Percentiles rank a stretch among this genome's conserved stretches.
These are phyloP conservation scores for Troglohyphantes excavatus DNA, from an alignment of 2,888 invertebrate genomes.

Conservation along the genomic window DNA sequence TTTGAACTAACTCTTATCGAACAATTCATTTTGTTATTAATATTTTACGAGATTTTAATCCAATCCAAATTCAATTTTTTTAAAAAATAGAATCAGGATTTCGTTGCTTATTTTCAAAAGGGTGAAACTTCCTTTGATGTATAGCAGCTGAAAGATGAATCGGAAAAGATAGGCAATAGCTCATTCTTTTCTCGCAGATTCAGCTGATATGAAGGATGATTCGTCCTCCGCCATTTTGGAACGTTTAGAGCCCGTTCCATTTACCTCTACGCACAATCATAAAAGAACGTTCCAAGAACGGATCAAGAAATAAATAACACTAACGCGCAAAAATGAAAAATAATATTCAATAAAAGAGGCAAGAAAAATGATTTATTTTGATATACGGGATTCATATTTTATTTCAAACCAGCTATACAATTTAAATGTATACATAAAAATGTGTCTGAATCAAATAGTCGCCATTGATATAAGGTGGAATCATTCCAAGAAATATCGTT, in stretches of 20 bases:
- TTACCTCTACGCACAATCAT: conserved; percentile 14
- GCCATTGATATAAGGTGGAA: conserved; percentile 54
- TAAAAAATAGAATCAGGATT: too few relatives aligned
- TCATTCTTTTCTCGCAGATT: conserved; percentile 16
- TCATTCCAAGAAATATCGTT: conserved; percentile 40
- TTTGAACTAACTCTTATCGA: too few relatives aligned
- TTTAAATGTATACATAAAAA: background rate
- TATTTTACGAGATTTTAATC: too few relatives aligned
- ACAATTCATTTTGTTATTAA: too few relatives aligned
- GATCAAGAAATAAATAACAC: conserved; percentile 4
- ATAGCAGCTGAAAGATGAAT: background rate
- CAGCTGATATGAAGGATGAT: conserved; percentile 26
- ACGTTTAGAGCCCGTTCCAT: conserved; percentile 26
- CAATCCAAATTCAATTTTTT: too few relatives aligned
- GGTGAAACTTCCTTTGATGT: background rate
- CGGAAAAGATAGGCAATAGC: conserved; percentile 29
- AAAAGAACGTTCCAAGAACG: conserved; percentile 9
- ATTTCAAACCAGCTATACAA: conserved; percentile 38
- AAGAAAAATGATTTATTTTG: conserved; percentile 58
- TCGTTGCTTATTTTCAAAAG: conserved; percentile 38
- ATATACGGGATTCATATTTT: conserved; percentile 58
- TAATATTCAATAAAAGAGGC: conserved; percentile 70
- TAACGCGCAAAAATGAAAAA: conserved; percentile 16
- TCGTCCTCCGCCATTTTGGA: conserved; percentile 15
- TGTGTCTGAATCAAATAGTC: conserved; percentile 54